Evolutionary conservation across 2,113 vertebrate species (phyloP), one percentile per base, ranked within the genome.

Genomic region (Chionis minor): DNA sequence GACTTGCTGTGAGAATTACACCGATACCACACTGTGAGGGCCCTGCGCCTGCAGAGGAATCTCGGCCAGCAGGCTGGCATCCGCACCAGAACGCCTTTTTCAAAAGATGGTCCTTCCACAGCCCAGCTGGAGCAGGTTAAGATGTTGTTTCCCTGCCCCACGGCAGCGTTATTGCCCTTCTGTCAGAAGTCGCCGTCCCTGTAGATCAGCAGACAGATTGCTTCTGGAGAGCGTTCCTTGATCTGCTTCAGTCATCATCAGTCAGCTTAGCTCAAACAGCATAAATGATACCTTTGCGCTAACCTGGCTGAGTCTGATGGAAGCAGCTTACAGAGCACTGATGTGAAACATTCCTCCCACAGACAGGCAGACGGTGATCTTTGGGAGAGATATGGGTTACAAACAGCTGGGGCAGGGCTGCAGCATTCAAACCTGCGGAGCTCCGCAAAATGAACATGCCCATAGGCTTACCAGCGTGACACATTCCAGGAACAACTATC

Each of bases 51-150:
- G 49, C 59, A 72, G 54, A 56, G 24, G 47, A 85, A 66, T 16
- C 51, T 81, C 69, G 35, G 33, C 47, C 13, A 10, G 22, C 21
- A 35, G 35, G 9, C 4, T 38, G 74, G 9, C 32, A 40, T 8
- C 21, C 2, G 1, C 30, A 49, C 71, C 58, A 47, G 40, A 42
- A 38, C 0, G 0, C 32, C 51, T 47, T 4, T 33, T 30, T 54
- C 69, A 30, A 58, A 49, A 38, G 21, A n/a, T 7, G 10, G 8
- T 9, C 33, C 72, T 79, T 59, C 52, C 40, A 27, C 32, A 49
- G 73, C 55, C 13, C 88, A 59, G 63, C 81, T 67, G 85, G 35
- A 30, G n/a, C 38, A 38, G 27, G 40, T 80, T 1, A 44, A 73
- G 80, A 8, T 0, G 1, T 3, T 10, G 28, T 42, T 32, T 66